Base-by-base conservation (phyloP, 2,113 vertebrate genomes). In the Tachysurus vachellii region DNA sequence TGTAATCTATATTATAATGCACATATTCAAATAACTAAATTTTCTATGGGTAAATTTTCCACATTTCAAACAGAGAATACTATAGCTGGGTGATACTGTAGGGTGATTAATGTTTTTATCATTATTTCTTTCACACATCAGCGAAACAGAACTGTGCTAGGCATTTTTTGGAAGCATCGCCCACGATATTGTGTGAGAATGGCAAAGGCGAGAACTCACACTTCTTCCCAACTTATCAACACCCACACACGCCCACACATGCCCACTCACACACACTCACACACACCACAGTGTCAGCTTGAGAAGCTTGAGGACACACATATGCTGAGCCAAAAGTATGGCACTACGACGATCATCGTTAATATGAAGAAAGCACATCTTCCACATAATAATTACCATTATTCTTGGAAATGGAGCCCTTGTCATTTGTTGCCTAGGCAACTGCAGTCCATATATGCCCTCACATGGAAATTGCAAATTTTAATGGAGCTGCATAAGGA, bases 381-480 rank as follows among this genome's bases (percentile, higher is more conserved):
- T 54, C 75, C 85, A 54, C 83, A 88, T 86, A 54, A 83, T 28
- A 83, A 36, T 66, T 16, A 81, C 81, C 17, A 31, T 75, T n/a
- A 59, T 14, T 44, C 44, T 64, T 85, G 89, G 85, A 92, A 90
- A 47, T 89, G 64, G 93, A 86, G 70, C 92, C 91, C 93, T 90
- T 92, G 91, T 93, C 93, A 93, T 93, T 90, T 91, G 94, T 95
- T 93, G 88, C 93, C 91, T 92, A 93, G 93, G 94, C 86, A 94
- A 95, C 95, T 92, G 93, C 91, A 90, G 89, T 88, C 90, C 82
- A 89, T 89, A 83, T 86, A 86, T 81, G 26, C 88, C 75, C 90
- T 88, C 91, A 76, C 87, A 88, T 88, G 90, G 89, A 85, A 92
- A 91, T 90, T 82, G 77, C 91, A 91, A 90, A 89, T 89, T 83